Evolutionary conservation across 2,797 vertebrate genomes (phyloP).

Genomic region (Rallus crepitans): DNA sequence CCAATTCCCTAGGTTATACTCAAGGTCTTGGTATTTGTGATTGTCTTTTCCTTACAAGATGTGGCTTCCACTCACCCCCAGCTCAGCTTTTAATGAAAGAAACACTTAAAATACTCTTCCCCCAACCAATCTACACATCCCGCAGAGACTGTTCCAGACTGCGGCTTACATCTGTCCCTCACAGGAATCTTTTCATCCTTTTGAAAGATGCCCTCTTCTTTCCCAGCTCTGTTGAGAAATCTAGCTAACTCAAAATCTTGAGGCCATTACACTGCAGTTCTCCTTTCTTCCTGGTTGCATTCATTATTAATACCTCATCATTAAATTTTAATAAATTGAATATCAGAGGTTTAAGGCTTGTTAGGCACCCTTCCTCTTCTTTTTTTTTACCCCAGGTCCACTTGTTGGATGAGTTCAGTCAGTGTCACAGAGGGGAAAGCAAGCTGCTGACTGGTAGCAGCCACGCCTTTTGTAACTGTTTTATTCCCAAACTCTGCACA

Average conservation of each 20-base stretch:
- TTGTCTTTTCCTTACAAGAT: not conserved
- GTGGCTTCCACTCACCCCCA: rapidly evolving
- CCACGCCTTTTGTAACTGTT: rapidly evolving
- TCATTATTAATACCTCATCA: slow-evolving; percentile 47
- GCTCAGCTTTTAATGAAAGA: not conserved
- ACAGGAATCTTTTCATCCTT: not conserved
- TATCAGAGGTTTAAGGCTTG: not conserved
- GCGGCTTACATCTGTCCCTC: not conserved
- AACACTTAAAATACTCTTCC: not conserved
- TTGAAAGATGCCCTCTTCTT: not conserved
- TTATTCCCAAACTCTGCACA: not conserved
- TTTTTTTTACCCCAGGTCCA: not conserved
- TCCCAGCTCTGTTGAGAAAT: not conserved
- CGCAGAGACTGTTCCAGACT: not conserved
- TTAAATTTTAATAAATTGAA: slow-evolving; percentile 33
- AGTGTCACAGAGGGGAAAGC: not conserved
- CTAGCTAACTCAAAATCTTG: not conserved
- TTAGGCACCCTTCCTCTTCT: not conserved
- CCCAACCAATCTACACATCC: not conserved
- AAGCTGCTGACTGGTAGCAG: rapidly evolving
- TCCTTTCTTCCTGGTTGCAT: not conserved
- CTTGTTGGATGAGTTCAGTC: not conserved
- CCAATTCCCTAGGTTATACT: not conserved
- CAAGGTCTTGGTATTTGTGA: not conserved
- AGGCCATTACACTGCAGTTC: not conserved